Evolutionary conservation across 2,797 vertebrate genomes (phyloP).

Genomic region (Xiphophorus birchmanni): DNA sequence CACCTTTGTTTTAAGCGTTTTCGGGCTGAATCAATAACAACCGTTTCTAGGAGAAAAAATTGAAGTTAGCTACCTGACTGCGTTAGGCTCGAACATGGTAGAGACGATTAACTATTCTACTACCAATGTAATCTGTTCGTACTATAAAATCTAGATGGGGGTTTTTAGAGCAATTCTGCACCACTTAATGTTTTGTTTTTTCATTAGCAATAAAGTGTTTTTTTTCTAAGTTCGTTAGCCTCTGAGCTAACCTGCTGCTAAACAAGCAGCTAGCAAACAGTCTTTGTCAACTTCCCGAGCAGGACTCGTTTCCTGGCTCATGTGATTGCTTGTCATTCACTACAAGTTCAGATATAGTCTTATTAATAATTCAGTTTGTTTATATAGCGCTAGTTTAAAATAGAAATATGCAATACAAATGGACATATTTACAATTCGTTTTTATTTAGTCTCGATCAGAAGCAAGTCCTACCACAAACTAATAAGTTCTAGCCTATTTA

Average conservation of each 20-base stretch:
- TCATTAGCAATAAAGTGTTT: conserved; percentile 6
- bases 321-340: conserved; percentile 15
- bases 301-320: conserved; percentile 61
- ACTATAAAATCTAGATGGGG: not conserved
- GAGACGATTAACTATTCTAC: not conserved
- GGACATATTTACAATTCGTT: not conserved
- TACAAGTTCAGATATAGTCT: not conserved
- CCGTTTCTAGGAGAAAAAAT: conserved; percentile 24
- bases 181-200: not conserved
- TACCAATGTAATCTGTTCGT: not conserved
- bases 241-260: conserved; percentile 64
- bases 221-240: conserved; percentile 65
- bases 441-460: not conserved
- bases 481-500: not conserved
- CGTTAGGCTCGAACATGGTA: conserved; percentile 14
- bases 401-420: not conserved
- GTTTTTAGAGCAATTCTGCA: rapidly evolving
- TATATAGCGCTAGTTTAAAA: not conserved
- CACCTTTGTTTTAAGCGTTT: conserved; percentile 27
- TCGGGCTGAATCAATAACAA: conserved; percentile 17
- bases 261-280: conserved; percentile 62
- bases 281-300: conserved; percentile 66
- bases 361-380: not conserved
- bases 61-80: conserved; percentile 51
- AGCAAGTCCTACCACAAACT: not conserved